Percentiles rank a stretch among this genome's conserved stretches.
phyloP scores from a whole-genome alignment of 2,113 vertebrate genomes.

The Tautogolabrus adspersus region DNA sequence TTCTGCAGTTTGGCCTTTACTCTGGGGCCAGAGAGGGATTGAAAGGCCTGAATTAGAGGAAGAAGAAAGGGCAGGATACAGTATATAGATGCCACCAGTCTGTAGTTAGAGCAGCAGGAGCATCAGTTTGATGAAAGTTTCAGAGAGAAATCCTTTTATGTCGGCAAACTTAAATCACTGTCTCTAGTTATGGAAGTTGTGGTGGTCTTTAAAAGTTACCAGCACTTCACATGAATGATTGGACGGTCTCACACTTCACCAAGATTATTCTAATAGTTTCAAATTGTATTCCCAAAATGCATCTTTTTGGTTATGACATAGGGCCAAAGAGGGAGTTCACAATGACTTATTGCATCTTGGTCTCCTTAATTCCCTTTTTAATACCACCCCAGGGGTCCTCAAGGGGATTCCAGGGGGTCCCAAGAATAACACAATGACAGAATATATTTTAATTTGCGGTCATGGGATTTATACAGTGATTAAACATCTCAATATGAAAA shows the following conservation, averaged over 20 bases:
- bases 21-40: conserved; percentile 43
- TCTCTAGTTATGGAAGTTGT: background rate
- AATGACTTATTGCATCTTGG: no score
- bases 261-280: no score
- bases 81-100: conserved; percentile 36
- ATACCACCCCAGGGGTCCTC: no score
- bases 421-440: no score
- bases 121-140: background rate
- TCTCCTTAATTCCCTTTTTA: no score
- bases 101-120: conserved; percentile 44
- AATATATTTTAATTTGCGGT: no score
- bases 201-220: background rate
- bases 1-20: conserved; percentile 67
- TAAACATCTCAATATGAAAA: no score
- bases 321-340: no score
- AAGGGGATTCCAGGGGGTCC: no score
- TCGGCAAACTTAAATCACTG: background rate
- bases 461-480: no score
- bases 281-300: no score
- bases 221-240: background rate
- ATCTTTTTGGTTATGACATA: no score
- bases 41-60: conserved; percentile 38
- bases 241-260: background rate
- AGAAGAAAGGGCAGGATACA: conserved; percentile 37
- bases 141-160: background rate